Evolutionary conservation across 2,888 invertebrate genomes (phyloP).

Genomic region (Galerucella pusilla): DNA sequence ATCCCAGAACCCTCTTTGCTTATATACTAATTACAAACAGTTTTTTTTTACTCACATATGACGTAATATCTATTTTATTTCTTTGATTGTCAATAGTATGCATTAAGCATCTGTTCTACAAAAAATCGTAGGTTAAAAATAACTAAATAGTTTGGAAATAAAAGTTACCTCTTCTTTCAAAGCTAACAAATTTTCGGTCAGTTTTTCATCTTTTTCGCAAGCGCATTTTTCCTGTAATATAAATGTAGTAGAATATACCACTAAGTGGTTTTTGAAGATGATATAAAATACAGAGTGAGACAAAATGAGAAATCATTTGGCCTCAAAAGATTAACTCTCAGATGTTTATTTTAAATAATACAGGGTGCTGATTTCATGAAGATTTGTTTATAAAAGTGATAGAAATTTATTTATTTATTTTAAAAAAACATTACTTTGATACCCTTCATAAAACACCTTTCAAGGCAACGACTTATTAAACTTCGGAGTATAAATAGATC

Average conservation of each 20-base stretch:
- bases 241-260: not conserved
- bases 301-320: not conserved
- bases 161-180: constrained; percentile 49
- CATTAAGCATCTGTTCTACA: constrained; percentile 50
- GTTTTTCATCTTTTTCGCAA: constrained; percentile 44
- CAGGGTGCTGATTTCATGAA: too few relatives aligned
- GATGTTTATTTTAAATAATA: too few relatives aligned
- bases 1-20: too few relatives aligned
- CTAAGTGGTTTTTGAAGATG: too few relatives aligned
- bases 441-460: too few relatives aligned
- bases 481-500: too few relatives aligned
- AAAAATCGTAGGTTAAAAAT: constrained; percentile 29
- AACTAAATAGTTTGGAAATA: constrained; percentile 7
- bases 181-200: constrained; percentile 41
- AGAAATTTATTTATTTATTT: too few relatives aligned
- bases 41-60: constrained; percentile 45
- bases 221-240: constrained; percentile 1
- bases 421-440: too few relatives aligned
- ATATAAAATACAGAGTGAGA: too few relatives aligned
- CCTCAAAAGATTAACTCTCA: not conserved
- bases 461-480: too few relatives aligned
- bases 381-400: too few relatives aligned
- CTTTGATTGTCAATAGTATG: constrained; percentile 44
- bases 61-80: constrained; percentile 41
- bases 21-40: not conserved